Percentiles rank a stretch among this genome's conserved stretches.
These are phyloP conservation scores for Tiliqua scincoides DNA, from an alignment of 2,113 vertebrate species.

Conservation along the genomic window DNA sequence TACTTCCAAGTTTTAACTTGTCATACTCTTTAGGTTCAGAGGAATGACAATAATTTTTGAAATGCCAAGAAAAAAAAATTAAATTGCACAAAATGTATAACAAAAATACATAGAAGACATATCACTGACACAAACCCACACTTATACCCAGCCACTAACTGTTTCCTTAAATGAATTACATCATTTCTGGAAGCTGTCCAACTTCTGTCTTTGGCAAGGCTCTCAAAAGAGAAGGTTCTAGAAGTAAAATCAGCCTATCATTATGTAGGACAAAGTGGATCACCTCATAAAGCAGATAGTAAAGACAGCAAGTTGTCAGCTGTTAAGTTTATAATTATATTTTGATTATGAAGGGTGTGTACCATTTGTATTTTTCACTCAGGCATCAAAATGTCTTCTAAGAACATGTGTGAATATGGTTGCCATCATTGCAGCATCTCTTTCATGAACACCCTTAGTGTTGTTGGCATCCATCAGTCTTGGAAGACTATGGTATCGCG, in stretches of 20 bases:
- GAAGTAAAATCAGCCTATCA: background rate
- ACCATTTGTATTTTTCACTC: background rate
- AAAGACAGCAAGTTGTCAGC: background rate
- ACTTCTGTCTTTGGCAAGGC: background rate
- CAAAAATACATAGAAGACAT: conserved; percentile 13
- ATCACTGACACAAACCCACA: conserved; percentile 2
- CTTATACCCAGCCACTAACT: conserved; percentile 12
- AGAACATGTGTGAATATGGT: too few species aligned
- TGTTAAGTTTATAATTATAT: background rate
- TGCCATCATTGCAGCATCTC: background rate
- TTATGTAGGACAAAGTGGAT: background rate
- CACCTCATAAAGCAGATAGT: background rate
- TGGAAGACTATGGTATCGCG: too few species aligned
- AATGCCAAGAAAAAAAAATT: background rate
- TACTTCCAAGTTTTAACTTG: background rate
- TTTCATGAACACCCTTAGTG: too few species aligned
- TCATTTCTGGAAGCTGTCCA: background rate
- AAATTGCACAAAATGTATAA: background rate
- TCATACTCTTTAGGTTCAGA: background rate
- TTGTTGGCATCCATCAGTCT: too few species aligned
- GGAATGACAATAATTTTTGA: background rate
- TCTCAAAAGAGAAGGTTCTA: conserved; percentile 6
- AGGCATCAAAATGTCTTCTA: background rate
- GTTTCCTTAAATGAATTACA: conserved; percentile 23
- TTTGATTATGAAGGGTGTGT: background rate